Base-by-base conservation (phyloP, 2,113 vertebrate genomes). In the Eretmodus cyanostictus region DNA sequence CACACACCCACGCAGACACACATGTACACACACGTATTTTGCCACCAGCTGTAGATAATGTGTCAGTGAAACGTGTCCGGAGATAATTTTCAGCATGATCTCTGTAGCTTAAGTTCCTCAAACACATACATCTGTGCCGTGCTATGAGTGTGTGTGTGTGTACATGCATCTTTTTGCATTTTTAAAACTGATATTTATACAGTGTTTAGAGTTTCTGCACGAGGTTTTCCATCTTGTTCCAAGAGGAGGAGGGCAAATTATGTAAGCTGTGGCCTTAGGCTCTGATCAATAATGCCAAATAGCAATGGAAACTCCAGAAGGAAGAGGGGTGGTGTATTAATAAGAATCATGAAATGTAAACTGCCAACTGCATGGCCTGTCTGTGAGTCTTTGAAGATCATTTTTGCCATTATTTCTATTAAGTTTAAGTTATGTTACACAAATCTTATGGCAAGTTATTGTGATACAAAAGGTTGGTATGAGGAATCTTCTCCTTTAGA, bases 281-380 rank as follows among this genome's bases (percentile, higher is more conserved):
- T 61, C n/a, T 81, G 89, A 95, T 95, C 94, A 94, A 94, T 95
- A 95, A 91, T 85, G 78, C 89, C 89, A 86, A 94, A 91, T 83
- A 92, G 81, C 42, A 66, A 19, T 76, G 84, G 82, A 83, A 86
- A 89, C 38, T 84, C 61, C 59, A 61, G 80, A 71, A 47, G 55
- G 84, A 73, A 85, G 63, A 55, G 61, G 78, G 47, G 63, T 0
- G 10, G 2, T 12, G 47, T 68, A 84, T 85, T 55, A 79, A 34
- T n/a, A 53, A 40, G 24, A 85, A 86, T 84, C 78, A 83, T 51
- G 24, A 87, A 82, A 73, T 88, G 81, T 12, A 83, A 81, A 80
- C 71, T 31, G 54, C 27, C 73, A 63, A 83, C 81, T 87, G 68
- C 31, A 11, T 29, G 9, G 24, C 1, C 24, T 76, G 9, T 47